Evolutionary conservation across 2,888 invertebrate genomes (phyloP), one percentile per base, ranked within the genome.

Genomic region (Tetragonula carbonaria): DNA sequence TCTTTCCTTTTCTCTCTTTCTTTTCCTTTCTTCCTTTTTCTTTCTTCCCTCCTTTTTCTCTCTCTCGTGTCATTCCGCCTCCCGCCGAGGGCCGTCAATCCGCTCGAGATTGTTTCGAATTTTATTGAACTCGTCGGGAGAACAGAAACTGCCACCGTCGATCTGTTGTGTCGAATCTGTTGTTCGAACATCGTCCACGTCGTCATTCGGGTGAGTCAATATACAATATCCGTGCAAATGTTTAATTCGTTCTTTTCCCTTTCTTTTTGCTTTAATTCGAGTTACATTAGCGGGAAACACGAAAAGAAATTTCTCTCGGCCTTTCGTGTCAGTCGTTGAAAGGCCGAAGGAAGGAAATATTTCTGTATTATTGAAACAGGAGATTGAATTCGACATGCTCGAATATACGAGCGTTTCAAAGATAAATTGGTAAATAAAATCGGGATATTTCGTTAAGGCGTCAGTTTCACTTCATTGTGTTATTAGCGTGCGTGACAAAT

Each of bases 201-300:
- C 68, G 73, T 73, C 76, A 28, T 38, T 18, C 67, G 16, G 84
- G 85, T 85, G 77, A 85, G 85, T 84, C 45, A 8, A 8, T 8
- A 8, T 45, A 45, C 33, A 45, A 11, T 45, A 8, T 8, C 6
- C 5, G 6, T 5, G 38, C 4, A 38, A 45, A 45, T 45, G 45
- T 45, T 28, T 45, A 45, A 45, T 8, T 45, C 8, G 8, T 8
- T 38, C 1, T 38, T 38, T 38, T 66, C 11, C 67, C 21, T 2
- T 38, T 62, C 23, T 14, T 62, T 23, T 59, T 14, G 28, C 3
- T 28, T 62, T 8, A 6, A 6, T 3, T 62, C 62, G 23, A 23
- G n/a, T 62, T 16, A 23, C 23, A 6, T 23, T n/a, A 6, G 38
- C 6, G 38, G 8, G 38, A 38, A 38, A 38, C 0, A 4, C 0